Conservation (phyloP, 2,888 invertebrate genomes). For the Diadegma fenestrale region DNA sequence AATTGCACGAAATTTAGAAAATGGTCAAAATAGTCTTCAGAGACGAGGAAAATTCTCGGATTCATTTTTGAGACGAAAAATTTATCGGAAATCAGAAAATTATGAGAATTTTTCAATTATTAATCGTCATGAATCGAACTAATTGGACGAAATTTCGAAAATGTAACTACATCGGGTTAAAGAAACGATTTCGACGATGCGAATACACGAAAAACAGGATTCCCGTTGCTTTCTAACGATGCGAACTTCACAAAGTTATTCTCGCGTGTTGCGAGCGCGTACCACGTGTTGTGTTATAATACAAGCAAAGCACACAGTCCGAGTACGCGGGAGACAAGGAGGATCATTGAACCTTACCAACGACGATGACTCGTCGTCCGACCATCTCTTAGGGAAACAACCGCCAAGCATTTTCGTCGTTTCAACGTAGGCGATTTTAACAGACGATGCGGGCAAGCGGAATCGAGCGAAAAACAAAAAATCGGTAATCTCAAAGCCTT, state of each 20-base stretch:
- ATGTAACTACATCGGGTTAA: not conserved
- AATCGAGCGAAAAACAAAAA: not conserved
- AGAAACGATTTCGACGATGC: not conserved
- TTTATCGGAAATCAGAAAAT: not conserved
- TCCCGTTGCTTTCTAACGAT: constrained; percentile 11
- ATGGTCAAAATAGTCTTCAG: not conserved
- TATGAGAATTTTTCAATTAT: not conserved
- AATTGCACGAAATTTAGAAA: not conserved
- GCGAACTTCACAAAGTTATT: constrained; percentile 13
- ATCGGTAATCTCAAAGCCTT: not conserved
- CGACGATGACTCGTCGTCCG: constrained; percentile 68
- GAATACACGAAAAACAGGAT: not conserved
- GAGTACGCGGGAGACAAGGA: constrained; percentile 49
- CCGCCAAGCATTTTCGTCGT: constrained; percentile 63
- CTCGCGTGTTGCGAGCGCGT: constrained; percentile 6
- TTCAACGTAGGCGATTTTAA: constrained; percentile 21
- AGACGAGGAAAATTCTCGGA: not conserved
- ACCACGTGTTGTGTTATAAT: constrained; percentile 41
- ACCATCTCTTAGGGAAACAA: constrained; percentile 69
- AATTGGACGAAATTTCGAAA: not conserved
- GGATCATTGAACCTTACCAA: constrained; percentile 73
- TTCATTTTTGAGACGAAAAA: not conserved
- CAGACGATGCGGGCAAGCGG: constrained; percentile 19
- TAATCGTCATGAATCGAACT: not conserved
- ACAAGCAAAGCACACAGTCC: constrained; percentile 37